Evolutionary conservation across 2,797 vertebrate genomes (phyloP), one percentile per base, ranked within the genome.

Genomic region (Brachymystax lenok): DNA sequence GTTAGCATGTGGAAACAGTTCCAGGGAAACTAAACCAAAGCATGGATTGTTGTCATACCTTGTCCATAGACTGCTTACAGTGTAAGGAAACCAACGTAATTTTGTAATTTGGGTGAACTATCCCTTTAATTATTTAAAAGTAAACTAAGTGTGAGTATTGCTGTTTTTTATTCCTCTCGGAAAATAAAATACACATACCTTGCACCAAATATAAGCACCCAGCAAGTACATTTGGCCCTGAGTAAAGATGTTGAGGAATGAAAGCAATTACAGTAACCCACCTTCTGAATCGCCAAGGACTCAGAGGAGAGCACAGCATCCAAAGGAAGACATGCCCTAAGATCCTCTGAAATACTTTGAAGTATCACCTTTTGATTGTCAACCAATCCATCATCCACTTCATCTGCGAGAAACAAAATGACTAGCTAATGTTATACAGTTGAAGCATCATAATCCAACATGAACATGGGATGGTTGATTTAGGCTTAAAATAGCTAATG

Each of bases 271-370:
- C 27, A 27, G 67, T 28, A 33, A 5, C 76, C 56, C 71, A 97
- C 96, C 92, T 95, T 96, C 78, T 90, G 87, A 69, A 92, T 66
- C 19, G 95, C 94, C 0, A 88, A 71, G 19, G 87, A 90, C 87
- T 99, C 97, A 10, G 40, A 46, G 40, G 40, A 46, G 2, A 46
- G 40, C 40, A 46, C 40, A 46, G 40, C 40, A 10, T 46, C 40
- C 0, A 86, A 13, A 19, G 97, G 96, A 71, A 98, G 91, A 56
- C 27, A 78, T 17, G 59, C 87, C 81, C 95, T 91, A 84, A 99
- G 89, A 67, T 98, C 95, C 28, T 96, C 96, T 46, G 96, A 93
- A 33, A 98, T 97, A 87, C 86, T 95, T 71, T 83, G 77, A 56
- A 95, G 89, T 51, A 94, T 80, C 71, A 85, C 85, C 51, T 5